Conservation (phyloP, 2,797 vertebrate species). For the Enteromius viviparus region DNA sequence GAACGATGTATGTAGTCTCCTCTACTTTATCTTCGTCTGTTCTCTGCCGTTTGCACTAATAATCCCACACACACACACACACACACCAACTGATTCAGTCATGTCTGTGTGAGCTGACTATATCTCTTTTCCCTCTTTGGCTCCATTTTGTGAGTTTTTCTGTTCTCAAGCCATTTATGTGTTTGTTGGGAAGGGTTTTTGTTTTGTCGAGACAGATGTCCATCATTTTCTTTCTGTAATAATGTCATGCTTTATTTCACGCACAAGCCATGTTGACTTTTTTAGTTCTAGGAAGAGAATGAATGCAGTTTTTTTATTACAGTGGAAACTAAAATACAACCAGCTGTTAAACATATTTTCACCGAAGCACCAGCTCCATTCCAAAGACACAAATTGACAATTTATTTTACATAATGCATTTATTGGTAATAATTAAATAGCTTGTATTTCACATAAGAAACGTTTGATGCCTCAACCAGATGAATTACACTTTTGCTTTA, state of each 20-base stretch:
- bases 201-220: conserved; percentile 28
- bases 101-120: conserved; percentile 66
- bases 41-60: conserved; percentile 46
- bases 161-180: conserved; percentile 50
- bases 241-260: conserved; percentile 29
- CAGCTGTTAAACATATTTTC: background rate
- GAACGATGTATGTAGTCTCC: conserved; percentile 93
- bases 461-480: background rate
- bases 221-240: conserved; percentile 13
- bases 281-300: conserved; percentile 20
- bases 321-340: background rate
- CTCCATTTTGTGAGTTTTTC: conserved; percentile 59
- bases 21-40: conserved; percentile 72
- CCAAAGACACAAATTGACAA: background rate
- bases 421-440: background rate
- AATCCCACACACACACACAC: conserved; percentile 56
- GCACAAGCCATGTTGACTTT: conserved; percentile 17
- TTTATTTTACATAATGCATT: background rate
- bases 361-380: background rate
- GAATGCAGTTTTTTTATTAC: background rate
- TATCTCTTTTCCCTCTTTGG: conserved; percentile 54
- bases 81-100: conserved; percentile 61
- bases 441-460: background rate
- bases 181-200: conserved; percentile 46
- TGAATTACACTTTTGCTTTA: background rate